phyloP scores from a whole-genome alignment of 2,888 invertebrate species.

The Marasmarcha lunaedactyla region DNA sequence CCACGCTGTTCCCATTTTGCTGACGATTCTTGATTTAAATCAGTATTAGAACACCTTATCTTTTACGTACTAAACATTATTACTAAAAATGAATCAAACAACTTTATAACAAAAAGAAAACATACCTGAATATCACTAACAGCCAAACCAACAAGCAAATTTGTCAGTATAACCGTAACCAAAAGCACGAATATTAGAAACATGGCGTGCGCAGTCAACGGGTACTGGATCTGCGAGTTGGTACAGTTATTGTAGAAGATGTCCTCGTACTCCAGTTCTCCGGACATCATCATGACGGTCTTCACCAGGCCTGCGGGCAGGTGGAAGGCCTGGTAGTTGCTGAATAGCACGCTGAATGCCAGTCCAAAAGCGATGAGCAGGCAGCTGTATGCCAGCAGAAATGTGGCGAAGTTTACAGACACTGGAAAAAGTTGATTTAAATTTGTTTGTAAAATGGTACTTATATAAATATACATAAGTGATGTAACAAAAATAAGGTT shows the following conservation, averaged over 20 bases:
- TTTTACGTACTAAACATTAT: too few relatives aligned
- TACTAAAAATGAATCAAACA: too few relatives aligned
- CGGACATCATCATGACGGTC: conserved; percentile 90
- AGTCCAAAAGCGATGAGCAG: conserved; percentile 84
- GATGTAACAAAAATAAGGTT: too few relatives aligned
- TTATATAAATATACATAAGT: too few relatives aligned
- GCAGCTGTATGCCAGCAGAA: conserved; percentile 83
- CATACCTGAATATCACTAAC: conserved; percentile 86
- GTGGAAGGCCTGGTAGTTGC: conserved; percentile 80
- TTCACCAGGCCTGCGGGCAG: conserved; percentile 76
- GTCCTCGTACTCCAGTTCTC: conserved; percentile 87
- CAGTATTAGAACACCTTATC: too few relatives aligned
- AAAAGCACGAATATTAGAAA: conserved; percentile 82
- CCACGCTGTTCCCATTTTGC: too few relatives aligned
- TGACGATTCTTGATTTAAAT: too few relatives aligned
- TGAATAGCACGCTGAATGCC: conserved; percentile 85
- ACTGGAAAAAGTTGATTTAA: conserved; percentile 47
- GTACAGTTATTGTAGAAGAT: conserved; percentile 76
- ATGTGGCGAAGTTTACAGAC: conserved; percentile 84
- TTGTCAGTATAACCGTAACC: conserved; percentile 85
- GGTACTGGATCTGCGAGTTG: conserved; percentile 69
- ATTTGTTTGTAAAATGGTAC: too few relatives aligned
- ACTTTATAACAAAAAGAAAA: too few relatives aligned
- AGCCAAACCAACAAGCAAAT: conserved; percentile 85
- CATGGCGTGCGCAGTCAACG: conserved; percentile 80